These are phyloP conservation scores for Lepidurus apus DNA, from an alignment of 1,140 invertebrate species.

Conservation along the genomic window DNA sequence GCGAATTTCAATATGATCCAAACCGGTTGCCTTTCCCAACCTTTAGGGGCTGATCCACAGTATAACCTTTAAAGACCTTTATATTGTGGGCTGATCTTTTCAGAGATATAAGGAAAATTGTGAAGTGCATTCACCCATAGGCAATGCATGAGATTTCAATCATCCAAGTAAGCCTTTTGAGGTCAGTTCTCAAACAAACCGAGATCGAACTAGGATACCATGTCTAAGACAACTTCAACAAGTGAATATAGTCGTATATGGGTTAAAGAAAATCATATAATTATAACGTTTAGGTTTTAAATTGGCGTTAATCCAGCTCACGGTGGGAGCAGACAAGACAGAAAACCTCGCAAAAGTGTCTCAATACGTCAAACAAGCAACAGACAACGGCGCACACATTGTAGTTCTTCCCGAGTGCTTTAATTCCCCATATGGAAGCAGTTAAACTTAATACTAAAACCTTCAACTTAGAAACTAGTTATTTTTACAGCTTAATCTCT, in stretches of 20 bases:
- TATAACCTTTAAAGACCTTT: no score
- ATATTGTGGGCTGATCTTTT: no score
- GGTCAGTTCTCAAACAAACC: no score
- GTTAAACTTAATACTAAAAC: constrained; percentile 48
- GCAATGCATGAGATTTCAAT: no score
- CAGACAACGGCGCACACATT: constrained; percentile 66
- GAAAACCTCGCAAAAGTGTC: constrained; percentile 68
- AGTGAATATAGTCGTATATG: background rate
- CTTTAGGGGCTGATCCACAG: no score
- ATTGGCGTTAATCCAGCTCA: constrained; percentile 72
- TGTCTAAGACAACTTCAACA: background rate
- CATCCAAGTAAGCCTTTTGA: no score
- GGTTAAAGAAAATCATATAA: background rate
- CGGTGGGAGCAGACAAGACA: constrained; percentile 64
- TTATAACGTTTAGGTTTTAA: constrained; percentile 45
- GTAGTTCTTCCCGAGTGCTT: constrained; percentile 87
- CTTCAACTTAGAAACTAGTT: background rate
- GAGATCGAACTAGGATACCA: no score
- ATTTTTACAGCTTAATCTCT: background rate
- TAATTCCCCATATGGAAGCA: constrained; percentile 86
- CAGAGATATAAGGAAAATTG: no score
- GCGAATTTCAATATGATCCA: no score
- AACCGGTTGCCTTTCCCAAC: no score
- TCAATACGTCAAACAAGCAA: constrained; percentile 66
- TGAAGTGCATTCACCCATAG: no score